These are phyloP conservation scores for Hippoglossus hippoglossus DNA, from an alignment of 2,797 vertebrate genomes.

Conservation along the genomic window DNA sequence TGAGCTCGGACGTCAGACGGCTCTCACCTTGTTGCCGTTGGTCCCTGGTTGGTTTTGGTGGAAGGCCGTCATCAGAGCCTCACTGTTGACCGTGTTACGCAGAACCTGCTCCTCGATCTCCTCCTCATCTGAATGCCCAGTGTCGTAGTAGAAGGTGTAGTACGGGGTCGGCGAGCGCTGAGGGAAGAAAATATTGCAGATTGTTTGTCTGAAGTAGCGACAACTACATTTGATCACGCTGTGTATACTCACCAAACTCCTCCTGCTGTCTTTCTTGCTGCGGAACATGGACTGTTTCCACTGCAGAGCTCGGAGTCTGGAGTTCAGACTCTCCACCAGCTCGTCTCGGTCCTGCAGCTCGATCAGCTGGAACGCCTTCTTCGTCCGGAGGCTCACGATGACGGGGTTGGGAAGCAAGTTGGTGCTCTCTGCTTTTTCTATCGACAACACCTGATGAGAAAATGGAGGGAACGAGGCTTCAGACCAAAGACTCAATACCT, in stretches of 20 bases:
- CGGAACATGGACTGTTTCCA: slow-evolving; percentile 78
- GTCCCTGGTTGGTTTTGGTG: slow-evolving; percentile 77
- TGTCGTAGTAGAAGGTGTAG: slow-evolving; percentile 86
- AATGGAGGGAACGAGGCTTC: too few relatives aligned
- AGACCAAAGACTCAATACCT: too few relatives aligned
- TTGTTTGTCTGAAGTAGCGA: too few relatives aligned
- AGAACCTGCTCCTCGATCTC: slow-evolving; percentile 79
- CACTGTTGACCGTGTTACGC: slow-evolving; percentile 82
- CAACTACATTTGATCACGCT: too few relatives aligned
- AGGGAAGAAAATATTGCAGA: not conserved
- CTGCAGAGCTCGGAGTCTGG: slow-evolving; percentile 83
- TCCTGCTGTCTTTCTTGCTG: slow-evolving; percentile 60
- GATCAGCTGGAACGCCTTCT: slow-evolving; percentile 96
- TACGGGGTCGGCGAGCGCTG: slow-evolving; percentile 78
- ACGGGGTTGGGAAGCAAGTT: slow-evolving; percentile 91
- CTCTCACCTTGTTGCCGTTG: slow-evolving; percentile 73
- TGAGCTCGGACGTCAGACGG: too few relatives aligned
- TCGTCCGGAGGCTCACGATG: slow-evolving; percentile 91
- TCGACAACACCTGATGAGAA: slow-evolving; percentile 87
- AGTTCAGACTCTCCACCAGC: slow-evolving; percentile 87
- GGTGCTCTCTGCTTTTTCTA: slow-evolving; percentile 96
- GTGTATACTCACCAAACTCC: slow-evolving; percentile 63
- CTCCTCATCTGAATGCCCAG: slow-evolving; percentile 68
- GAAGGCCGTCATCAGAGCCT: slow-evolving; percentile 88
- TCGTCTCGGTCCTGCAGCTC: slow-evolving; percentile 89